Evolutionary conservation across 2,113 vertebrate species (phyloP).

Genomic region (Sarotherodon lohbergeri): DNA sequence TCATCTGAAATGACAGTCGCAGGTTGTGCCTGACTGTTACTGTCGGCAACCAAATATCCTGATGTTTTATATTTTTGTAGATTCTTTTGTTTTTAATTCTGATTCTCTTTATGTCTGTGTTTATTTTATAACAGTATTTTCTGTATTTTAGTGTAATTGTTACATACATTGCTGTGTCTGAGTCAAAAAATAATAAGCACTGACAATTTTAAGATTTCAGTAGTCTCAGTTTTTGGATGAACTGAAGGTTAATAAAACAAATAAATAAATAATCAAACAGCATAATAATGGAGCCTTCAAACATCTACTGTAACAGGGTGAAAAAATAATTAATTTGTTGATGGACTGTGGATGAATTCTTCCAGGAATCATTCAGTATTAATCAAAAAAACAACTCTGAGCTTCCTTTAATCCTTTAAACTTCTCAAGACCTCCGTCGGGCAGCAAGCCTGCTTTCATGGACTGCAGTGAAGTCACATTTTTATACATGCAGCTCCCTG

Average conservation of each 20-base stretch:
- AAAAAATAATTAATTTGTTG: neutral
- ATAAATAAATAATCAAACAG: neutral
- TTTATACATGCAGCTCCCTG: neutral
- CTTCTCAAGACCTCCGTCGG: neutral
- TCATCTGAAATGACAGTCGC: neutral
- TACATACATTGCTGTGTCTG: neutral
- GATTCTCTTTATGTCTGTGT: neutral
- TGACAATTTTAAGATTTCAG: neutral
- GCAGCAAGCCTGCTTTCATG: neutral
- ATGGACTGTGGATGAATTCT: neutral
- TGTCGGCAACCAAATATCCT: neutral
- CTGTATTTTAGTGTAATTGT: neutral
- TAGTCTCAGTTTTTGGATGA: neutral
- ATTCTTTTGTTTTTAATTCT: neutral
- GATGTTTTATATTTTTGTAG: neutral
- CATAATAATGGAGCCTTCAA: neutral
- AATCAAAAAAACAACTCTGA: neutral
- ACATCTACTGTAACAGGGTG: neutral
- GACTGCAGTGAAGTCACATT: neutral
- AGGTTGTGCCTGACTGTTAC: neutral
- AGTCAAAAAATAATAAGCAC: neutral
- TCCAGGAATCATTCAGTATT: neutral
- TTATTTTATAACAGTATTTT: neutral
- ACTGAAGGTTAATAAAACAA: neutral
- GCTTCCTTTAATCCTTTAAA: neutral